Percentiles rank a stretch among this genome's conserved stretches.
These are phyloP conservation scores for Dolichopus griseipennis DNA, from an alignment of 2,888 invertebrate species.

Conservation along the genomic window DNA sequence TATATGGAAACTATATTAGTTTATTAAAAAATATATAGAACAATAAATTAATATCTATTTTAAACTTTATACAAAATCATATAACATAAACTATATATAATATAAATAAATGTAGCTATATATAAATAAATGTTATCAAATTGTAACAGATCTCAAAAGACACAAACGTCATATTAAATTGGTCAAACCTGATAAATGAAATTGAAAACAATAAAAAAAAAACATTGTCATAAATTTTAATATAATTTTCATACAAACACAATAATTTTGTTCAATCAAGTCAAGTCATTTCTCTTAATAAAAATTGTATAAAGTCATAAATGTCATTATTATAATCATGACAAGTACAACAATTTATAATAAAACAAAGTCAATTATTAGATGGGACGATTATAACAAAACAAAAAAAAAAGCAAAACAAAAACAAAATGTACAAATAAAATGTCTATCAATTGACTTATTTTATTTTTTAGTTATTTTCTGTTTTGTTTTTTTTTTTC, in stretches of 20 bases:
- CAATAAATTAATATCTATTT: no score
- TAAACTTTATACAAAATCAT: no score
- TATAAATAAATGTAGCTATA: no score
- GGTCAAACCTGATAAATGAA: no score
- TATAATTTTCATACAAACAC: neutral
- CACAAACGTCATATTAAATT: no score
- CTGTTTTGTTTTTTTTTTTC: no score
- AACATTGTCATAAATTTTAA: neutral
- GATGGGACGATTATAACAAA: neutral
- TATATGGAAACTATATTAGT: no score
- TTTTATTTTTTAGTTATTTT: neutral
- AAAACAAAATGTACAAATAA: neutral
- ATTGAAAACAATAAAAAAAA: no score
- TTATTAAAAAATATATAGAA: no score
- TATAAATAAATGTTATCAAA: no score
- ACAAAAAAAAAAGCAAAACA: neutral
- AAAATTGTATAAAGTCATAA: neutral
- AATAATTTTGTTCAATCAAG: neutral
- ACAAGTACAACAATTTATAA: neutral
- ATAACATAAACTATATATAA: no score
- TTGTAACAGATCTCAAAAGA: no score
- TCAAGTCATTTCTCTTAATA: constrained; percentile 6
- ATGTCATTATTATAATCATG: constrained; percentile 2
- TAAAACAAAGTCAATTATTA: neutral
- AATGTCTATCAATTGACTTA: neutral